A percentile compares a stretch with the other conserved stretches of the same genome.
Evolutionary conservation across 2,113 vertebrate species (phyloP).

Genomic region (Oryzias melastigma): DNA sequence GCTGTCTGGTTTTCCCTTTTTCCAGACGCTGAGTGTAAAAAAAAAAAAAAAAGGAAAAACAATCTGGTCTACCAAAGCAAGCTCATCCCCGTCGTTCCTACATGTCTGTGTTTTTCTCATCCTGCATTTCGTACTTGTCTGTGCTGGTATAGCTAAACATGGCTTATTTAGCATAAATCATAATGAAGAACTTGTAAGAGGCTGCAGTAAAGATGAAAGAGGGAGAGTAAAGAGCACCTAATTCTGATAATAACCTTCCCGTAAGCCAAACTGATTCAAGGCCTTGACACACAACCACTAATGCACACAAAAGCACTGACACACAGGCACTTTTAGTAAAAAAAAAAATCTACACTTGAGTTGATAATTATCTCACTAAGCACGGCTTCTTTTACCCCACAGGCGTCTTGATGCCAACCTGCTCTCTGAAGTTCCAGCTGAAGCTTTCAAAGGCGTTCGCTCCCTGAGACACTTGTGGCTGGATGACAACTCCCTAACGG

Average conservation of each 20-base stretch:
- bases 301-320: slow-evolving; percentile 22
- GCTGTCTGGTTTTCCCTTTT: slow-evolving; percentile 13
- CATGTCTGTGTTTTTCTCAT: slow-evolving; percentile 43
- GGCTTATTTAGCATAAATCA: slow-evolving; percentile 82
- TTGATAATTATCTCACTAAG: slow-evolving; percentile 46
- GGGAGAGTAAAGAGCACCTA: slow-evolving; percentile 48
- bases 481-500: slow-evolving; percentile 89
- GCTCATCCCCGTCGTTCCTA: slow-evolving; percentile 9
- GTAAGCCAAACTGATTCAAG: slow-evolving; percentile 41
- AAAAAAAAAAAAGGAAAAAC: slow-evolving; percentile 27
- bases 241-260: slow-evolving; percentile 58
- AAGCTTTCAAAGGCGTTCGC: slow-evolving; percentile 85
- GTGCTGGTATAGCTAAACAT: slow-evolving; percentile 52
- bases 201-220: slow-evolving; percentile 53
- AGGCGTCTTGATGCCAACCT: slow-evolving; percentile 96
- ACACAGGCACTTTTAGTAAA: slow-evolving; percentile 2
- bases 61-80: slow-evolving; percentile 17
- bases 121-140: slow-evolving; percentile 57
- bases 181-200: slow-evolving; percentile 67
- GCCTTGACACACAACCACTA: slow-evolving; percentile 36
- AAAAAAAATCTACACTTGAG: background rate
- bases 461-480: slow-evolving; percentile 93
- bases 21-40: slow-evolving; percentile 19
- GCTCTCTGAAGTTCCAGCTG: slow-evolving; percentile 85
- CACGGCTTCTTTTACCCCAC: slow-evolving; percentile 45